Conservation (phyloP, 2,797 vertebrate genomes). For the Anableps anableps region DNA sequence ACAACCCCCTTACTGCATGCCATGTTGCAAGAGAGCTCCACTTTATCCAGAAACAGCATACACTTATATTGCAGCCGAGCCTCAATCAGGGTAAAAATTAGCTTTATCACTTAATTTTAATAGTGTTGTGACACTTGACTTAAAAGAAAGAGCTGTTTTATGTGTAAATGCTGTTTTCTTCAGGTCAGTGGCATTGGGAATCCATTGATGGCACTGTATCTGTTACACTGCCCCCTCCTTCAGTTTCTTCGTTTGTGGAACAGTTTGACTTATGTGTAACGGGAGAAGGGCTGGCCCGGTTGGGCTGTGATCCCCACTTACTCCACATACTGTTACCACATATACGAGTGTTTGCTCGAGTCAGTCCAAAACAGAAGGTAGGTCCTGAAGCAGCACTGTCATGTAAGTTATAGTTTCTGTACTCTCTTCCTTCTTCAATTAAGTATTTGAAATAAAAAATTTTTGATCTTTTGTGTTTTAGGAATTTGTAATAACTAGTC, state of each 20-base stretch:
- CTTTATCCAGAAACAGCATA: slow-evolving; percentile 89
- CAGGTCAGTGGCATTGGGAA: slow-evolving; percentile 89
- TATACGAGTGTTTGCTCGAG: slow-evolving; percentile 91
- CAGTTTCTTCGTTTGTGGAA: slow-evolving; percentile 73
- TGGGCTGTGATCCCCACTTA: slow-evolving; percentile 74
- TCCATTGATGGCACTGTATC: slow-evolving; percentile 86
- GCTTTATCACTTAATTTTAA: not conserved
- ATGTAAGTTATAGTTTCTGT: not conserved
- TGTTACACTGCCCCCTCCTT: slow-evolving; percentile 75
- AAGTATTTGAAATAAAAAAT: not conserved
- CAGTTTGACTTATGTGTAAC: slow-evolving; percentile 91
- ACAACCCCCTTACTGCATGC: slow-evolving; percentile 95
- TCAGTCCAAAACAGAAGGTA: slow-evolving; percentile 98
- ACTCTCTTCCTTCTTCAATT: not conserved
- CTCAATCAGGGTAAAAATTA: slow-evolving; percentile 70
- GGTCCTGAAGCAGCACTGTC: slow-evolving; percentile 16
- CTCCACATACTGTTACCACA: slow-evolving; percentile 88
- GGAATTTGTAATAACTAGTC: slow-evolving; percentile 96
- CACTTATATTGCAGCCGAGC: slow-evolving; percentile 87
- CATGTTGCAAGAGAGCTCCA: slow-evolving; percentile 95
- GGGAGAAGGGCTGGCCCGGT: slow-evolving; percentile 88
- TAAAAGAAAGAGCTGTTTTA: not conserved
- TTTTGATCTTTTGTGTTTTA: slow-evolving; percentile 53
- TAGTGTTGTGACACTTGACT: not conserved
- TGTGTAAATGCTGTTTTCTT: slow-evolving; percentile 15